Base-by-base conservation (phyloP, 2,888 invertebrate genomes). In the Eilema depressum region DNA sequence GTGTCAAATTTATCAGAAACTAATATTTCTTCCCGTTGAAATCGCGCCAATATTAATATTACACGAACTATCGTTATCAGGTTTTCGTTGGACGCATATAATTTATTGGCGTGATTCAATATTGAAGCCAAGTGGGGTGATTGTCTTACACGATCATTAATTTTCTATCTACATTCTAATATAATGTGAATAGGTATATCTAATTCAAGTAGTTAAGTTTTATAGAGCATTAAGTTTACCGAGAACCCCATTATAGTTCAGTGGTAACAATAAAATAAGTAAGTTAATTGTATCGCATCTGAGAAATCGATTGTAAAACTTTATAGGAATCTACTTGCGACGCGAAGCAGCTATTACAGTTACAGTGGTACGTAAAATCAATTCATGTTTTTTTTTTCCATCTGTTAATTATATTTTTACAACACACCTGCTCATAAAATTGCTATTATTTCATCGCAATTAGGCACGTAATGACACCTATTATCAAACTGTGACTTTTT, bases 51-150 rank as follows among this genome's bases (percentile, higher is more conserved):
- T n/a, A 61, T 30, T 28, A 28, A 12, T 12, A 37, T 17, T 61
- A 61, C 20, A 30, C 60, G 79, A 85, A 84, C 81, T 86, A 80
- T 83, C 78, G 84, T 84, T 88, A 89, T 89, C 88, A 78, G 79
- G 83, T 80, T 86, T 87, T 86, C 83, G 82, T 86, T 77, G 82
- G 81, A 78, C 82, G 82, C 78, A 79, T 37, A 85, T 86, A 87
- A 83, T 86, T 85, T 87, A 89, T 84, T 85, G 81, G 69, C 70
- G 75, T 77, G 81, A 79, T 73, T 76, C 74, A 85, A 83, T 77
- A 80, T 84, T 77, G 71, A 53, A 71, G 67, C 63, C 82, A 87
- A 88, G 89, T 87, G 88, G 86, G 89, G 87, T 84, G 85, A 76
- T 80, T 62, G 75, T 83, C 86, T 85, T 82, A 79, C 83, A 82